Evolutionary conservation across 2,113 vertebrate genomes (phyloP), one percentile per base, ranked within the genome.

Genomic region (Saiga tatarica): DNA sequence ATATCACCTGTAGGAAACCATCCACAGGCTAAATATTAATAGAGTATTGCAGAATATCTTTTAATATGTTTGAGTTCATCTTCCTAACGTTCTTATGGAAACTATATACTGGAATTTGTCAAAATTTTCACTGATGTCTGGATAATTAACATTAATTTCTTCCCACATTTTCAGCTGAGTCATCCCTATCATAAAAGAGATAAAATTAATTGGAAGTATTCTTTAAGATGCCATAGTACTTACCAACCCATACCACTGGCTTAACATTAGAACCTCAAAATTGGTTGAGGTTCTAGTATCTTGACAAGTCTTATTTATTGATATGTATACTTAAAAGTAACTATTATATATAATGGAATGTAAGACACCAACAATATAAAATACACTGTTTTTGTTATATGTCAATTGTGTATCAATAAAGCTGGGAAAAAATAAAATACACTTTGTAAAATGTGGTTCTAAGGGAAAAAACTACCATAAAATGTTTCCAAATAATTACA

Each of bases 61-160:
- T 33, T 47, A 93, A 93, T 12, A 62, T 47, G 50, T 19, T 39
- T 5, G 14, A 45, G 78, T 42, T 78, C 39, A 76, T 89, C 55
- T 94, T 74, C 59, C 87, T 96, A 96, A 96, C 89, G 64, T 50
- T 94, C 25, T 71, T 60, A n/a, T 33, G n/a, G 7, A 26, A 71
- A 97, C 86, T 95, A 84, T 60, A 88, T 7, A 25, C 2, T 78
- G 23, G 82, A 91, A 94, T 4, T 33, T 81, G 33, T 26, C 78
- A 71, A 86, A 52, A 89, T 33, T 89, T 85, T 55, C 36, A 91
- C 23, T 74, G 81, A 36, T 62, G 62, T 55, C 57, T 60, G 42
- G 26, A 92, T 15, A 97, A 64, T 90, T 78, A 90, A 59, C n/a
- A 83, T 23, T 57, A 16, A 83, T 45, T 55, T 67, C 12, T 7